These are phyloP conservation scores for Rattus rattus DNA, from an alignment of 2,113 vertebrate genomes.

Conservation along the genomic window DNA sequence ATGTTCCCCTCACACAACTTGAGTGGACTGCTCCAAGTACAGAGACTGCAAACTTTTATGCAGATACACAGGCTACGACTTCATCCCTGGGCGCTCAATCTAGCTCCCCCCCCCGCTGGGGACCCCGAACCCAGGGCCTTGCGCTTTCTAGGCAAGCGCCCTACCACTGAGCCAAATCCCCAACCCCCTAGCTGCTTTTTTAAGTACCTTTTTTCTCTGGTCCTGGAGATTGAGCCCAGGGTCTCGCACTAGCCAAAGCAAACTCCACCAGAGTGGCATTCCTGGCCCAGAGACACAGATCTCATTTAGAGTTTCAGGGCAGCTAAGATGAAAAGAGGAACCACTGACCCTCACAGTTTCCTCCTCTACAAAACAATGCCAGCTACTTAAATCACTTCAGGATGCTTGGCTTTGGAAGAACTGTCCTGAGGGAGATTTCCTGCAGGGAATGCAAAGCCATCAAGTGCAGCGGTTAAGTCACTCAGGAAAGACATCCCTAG, in stretches of 20 bases:
- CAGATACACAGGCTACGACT: background rate
- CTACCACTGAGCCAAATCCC: no score
- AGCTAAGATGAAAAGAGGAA: constrained; percentile 7
- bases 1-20: background rate
- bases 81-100: background rate
- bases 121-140: no score
- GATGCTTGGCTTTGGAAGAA: background rate
- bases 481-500: background rate
- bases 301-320: background rate
- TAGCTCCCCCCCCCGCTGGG: no score
- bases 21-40: background rate
- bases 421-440: background rate
- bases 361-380: background rate
- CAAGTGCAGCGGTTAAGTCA: background rate
- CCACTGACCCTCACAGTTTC: background rate
- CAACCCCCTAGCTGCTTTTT: no score
- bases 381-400: constrained; percentile 35
- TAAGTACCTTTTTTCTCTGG: no score
- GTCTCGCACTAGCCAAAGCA: background rate
- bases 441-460: background rate
- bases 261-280: background rate
- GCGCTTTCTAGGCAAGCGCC: no score
- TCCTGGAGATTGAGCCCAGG: background rate
- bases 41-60: background rate
- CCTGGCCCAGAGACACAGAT: background rate